phyloP scores from a whole-genome alignment of 2,888 invertebrate genomes.

The Acanthococcus lagerstroemiae region DNA sequence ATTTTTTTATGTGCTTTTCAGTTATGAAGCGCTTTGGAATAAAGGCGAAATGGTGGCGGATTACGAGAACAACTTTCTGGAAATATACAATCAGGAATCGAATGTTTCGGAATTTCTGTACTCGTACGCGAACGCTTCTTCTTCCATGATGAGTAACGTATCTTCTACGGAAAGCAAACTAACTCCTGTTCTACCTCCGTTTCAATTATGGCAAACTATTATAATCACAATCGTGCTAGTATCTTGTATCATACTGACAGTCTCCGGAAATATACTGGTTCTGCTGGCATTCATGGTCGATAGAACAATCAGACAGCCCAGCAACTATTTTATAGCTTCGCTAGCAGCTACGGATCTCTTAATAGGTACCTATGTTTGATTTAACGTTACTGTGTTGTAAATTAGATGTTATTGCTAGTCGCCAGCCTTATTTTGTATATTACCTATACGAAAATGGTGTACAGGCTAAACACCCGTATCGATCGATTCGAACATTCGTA shows the following conservation, averaged over 20 bases:
- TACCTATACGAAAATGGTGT: no score
- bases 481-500: no score
- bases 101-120: slow-evolving; percentile 11
- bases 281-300: slow-evolving; percentile 90
- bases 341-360: slow-evolving; percentile 93
- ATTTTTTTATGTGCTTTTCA: not conserved
- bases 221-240: slow-evolving; percentile 78
- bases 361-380: slow-evolving; percentile 62
- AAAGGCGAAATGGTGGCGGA: slow-evolving; percentile 14
- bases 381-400: no score
- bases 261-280: slow-evolving; percentile 91
- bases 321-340: slow-evolving; percentile 98
- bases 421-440: no score
- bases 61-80: slow-evolving; percentile 12
- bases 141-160: slow-evolving; percentile 20
- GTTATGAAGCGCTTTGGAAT: slow-evolving; percentile 23
- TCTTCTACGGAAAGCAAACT: slow-evolving; percentile 36
- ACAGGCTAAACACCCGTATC: no score
- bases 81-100: slow-evolving; percentile 8
- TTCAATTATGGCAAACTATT: slow-evolving; percentile 80
- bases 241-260: slow-evolving; percentile 80
- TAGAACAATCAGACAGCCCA: slow-evolving; percentile 86
- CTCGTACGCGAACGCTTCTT: slow-evolving; percentile 7
- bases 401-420: no score
- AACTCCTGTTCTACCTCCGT: slow-evolving; percentile 62